Evolutionary conservation across 2,888 invertebrate species (phyloP).

Genomic region (Eueremaeus valkanovi): DNA sequence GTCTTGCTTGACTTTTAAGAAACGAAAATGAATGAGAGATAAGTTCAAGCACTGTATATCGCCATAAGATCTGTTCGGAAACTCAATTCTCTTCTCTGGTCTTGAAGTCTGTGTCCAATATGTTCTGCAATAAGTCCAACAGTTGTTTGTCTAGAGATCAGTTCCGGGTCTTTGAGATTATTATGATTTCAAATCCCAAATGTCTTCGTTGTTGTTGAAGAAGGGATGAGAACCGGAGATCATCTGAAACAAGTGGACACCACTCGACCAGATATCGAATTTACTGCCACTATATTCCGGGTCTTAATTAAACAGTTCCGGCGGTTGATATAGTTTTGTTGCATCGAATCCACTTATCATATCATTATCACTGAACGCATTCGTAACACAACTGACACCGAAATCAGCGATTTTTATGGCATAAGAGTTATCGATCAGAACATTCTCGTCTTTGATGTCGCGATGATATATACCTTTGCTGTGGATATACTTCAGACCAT

Average conservation of each 20-base stretch:
- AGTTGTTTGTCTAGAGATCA: not conserved
- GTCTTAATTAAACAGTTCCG: not conserved
- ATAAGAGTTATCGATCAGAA: not conserved
- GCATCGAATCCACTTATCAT: not conserved
- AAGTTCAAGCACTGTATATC: too few species aligned
- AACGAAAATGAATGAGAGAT: too few species aligned
- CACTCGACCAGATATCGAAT: constrained; percentile 13
- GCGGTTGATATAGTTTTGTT: constrained; percentile 15
- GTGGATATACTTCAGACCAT: constrained; percentile 5
- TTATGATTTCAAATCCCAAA: not conserved
- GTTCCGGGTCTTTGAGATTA: not conserved
- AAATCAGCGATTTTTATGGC: constrained; percentile 24
- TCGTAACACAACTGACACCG: not conserved
- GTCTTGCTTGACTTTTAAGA: too few species aligned
- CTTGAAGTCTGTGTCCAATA: not conserved
- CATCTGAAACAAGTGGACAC: constrained; percentile 5
- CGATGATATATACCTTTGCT: not conserved
- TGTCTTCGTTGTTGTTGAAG: not conserved
- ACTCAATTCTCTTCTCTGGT: not conserved
- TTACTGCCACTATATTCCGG: too few species aligned
- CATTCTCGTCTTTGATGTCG: constrained; percentile 19
- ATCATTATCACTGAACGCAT: not conserved
- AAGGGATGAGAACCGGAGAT: not conserved
- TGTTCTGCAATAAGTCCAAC: constrained; percentile 1
- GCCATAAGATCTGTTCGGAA: not conserved